Evolutionary conservation across 2,888 invertebrate species (phyloP), one percentile per base, ranked within the genome.

Genomic region (Luperina testacea): DNA sequence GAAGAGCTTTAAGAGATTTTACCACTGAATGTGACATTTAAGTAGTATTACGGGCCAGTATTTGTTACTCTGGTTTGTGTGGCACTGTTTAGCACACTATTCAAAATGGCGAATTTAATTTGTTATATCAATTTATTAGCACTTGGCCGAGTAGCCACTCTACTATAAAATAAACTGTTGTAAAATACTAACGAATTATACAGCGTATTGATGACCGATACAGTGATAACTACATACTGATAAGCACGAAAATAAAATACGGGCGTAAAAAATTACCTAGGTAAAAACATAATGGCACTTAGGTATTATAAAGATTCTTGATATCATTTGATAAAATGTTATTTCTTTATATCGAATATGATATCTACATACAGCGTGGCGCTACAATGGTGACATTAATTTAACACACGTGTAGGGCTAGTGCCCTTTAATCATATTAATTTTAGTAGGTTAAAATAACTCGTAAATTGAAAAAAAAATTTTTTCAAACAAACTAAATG

Each of bases 161-260:
- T 42, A 45, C 24, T 63, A 27, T 59, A 53, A 71, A 83, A 53
- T 15, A 51, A 64, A 75, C 59, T 63, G 48, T 61, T 64, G 63
- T 69, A 45, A 84, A 68, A 68, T 72, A 9, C 48, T 24, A 70
- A 59, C 20, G 42, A 67, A 70, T 53, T 48, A 59, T 64, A 79
- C 42, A 48, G 74, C 32, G 32, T 68, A 64, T 64, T 70, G 61
- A 64, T 51, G 38, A 57, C 20, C 45, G 53, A 78, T 65, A 69
- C 27, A 42, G 53, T 69, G 75, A 72, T 79, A 69, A 69, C 13
- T n/a, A 67, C 6, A n/a, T 53, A 61, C 51, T 84, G 80, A 83
- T 84, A 72, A 80, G 13, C 48, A 27, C n/a, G 27, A 61, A 65
- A 70, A 82, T 72, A 78, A 79, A 64, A 75, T 72, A 68, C 48